Base-by-base conservation (phyloP, 2,888 invertebrate genomes). In the Phalera bucephala region DNA sequence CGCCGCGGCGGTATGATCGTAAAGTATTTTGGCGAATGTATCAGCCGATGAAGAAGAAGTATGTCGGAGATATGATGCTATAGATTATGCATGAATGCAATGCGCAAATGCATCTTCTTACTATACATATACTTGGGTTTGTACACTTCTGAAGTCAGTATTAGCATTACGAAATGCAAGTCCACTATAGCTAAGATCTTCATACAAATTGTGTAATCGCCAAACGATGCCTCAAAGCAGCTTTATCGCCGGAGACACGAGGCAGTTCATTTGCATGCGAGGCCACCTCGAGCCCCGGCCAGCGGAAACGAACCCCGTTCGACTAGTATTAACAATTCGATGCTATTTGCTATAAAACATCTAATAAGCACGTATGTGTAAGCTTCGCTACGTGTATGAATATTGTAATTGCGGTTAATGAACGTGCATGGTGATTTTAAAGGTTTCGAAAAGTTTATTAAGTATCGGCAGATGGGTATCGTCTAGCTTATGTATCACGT, bases 161-260 rank as follows among this genome's bases (percentile, higher is more conserved):
- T 10, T 10, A 22, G 4, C 4, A 22, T 22, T 22, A 22, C 10
- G 9, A 22, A 22, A 22, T n/a, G 22, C 10, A 22, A n/a, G n/a
- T n/a, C 7, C 12, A 28, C 13, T 15, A 17, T 11, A 7, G 29
- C 10, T 29, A 19, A 29, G 19, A 19, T 29, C 9, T 13, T 5
- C 17, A 29, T 19, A 19, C 10, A 29, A 17, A 29, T 29, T 8
- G 11, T 19, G 10, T 29, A 17, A 25, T 11, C 31, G 15, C 15
- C 33, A 33, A 33, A 33, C 33, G 33, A 33, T 20, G 20, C 20
- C 33, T 33, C 5, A 17, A 8, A 25, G 32, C 32, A 3, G 12
- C 12, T 11, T 7, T 12, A 12, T 25, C 22, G 10, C 25, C 25
- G 25, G 25, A 10, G 10, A 3, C 26, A 14, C 28, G 5, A 28